These are phyloP conservation scores for Cryptophagus acutangulus DNA, from an alignment of 2,888 invertebrate genomes.

Conservation along the genomic window DNA sequence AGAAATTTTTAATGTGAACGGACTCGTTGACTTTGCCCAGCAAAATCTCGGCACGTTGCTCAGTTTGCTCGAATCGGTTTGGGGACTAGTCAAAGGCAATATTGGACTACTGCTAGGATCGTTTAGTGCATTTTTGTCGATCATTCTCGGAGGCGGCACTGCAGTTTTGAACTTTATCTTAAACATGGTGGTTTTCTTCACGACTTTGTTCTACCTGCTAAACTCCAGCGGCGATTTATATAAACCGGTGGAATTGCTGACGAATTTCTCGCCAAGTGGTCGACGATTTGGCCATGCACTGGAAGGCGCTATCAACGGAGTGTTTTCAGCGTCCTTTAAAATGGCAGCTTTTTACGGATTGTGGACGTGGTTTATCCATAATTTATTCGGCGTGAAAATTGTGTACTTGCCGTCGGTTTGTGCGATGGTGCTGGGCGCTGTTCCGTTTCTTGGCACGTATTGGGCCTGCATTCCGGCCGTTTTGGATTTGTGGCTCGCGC, in stretches of 20 bases:
- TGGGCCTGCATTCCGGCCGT: conserved; percentile 93
- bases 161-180: conserved; percentile 82
- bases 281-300: conserved; percentile 74
- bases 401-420: conserved; percentile 92
- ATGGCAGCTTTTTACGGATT: conserved; percentile 96
- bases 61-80: conserved; percentile 79
- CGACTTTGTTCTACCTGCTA: conserved; percentile 91
- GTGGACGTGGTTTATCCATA: conserved; percentile 97
- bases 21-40: conserved; percentile 75
- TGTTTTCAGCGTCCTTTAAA: conserved; percentile 93
- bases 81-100: conserved; percentile 90
- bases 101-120: conserved; percentile 79
- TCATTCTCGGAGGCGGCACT: conserved; percentile 84
- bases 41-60: conserved; percentile 86
- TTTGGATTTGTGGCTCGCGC: conserved; percentile 90
- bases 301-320: conserved; percentile 86
- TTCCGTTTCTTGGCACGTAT: conserved; percentile 94
- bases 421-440: conserved; percentile 89
- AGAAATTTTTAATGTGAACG: conserved; percentile 68
- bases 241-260: conserved; percentile 87
- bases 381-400: conserved; percentile 88
- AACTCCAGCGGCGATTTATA: conserved; percentile 81
- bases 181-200: conserved; percentile 90
- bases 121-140: conserved; percentile 79
- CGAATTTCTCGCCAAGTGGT: conserved; percentile 75